phyloP scores from a whole-genome alignment of 2,888 invertebrate genomes.

The Drosophila nigricruria region DNA sequence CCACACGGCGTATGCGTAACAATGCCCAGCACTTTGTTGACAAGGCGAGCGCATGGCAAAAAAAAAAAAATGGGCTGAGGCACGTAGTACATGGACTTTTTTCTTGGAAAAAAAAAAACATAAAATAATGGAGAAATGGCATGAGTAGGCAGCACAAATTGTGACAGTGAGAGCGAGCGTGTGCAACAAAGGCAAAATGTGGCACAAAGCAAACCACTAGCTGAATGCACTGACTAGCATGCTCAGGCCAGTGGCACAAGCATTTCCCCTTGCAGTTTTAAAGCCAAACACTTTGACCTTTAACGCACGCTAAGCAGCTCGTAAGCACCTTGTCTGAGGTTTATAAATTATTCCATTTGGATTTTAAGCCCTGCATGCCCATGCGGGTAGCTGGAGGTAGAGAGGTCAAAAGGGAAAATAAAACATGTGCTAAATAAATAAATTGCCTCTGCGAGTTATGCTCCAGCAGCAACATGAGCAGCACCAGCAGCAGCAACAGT shows the following conservation, averaged over 20 bases:
- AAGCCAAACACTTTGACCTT: slow-evolving; percentile 36
- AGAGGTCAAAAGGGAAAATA: not conserved
- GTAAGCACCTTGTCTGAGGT: slow-evolving; percentile 33
- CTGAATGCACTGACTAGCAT: slow-evolving; percentile 8
- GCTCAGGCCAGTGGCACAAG: slow-evolving; percentile 1
- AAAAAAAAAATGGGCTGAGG: slow-evolving; percentile 18
- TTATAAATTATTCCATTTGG: slow-evolving; percentile 57
- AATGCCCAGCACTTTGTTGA: slow-evolving; percentile 34
- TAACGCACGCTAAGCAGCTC: slow-evolving; percentile 16
- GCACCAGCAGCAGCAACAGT: slow-evolving; percentile 34
- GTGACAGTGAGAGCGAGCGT: slow-evolving; percentile 16
- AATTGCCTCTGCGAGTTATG: slow-evolving; percentile 59
- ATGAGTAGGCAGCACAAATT: slow-evolving; percentile 9
- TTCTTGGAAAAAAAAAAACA: slow-evolving; percentile 14
- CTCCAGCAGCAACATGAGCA: slow-evolving; percentile 38
- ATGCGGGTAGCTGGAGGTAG: not conserved
- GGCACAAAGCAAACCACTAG: slow-evolving; percentile 51
- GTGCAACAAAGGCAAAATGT: slow-evolving; percentile 51
- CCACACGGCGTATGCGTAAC: slow-evolving; percentile 58
- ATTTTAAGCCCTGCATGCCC: slow-evolving; percentile 18
- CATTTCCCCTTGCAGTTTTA: slow-evolving; percentile 21
- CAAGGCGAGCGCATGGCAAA: slow-evolving; percentile 12
- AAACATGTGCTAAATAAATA: slow-evolving; percentile 58
- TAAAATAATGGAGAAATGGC: not conserved
- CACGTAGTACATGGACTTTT: slow-evolving; percentile 45